Conservation (phyloP, 2,888 invertebrate genomes). For the Molanna angustata region DNA sequence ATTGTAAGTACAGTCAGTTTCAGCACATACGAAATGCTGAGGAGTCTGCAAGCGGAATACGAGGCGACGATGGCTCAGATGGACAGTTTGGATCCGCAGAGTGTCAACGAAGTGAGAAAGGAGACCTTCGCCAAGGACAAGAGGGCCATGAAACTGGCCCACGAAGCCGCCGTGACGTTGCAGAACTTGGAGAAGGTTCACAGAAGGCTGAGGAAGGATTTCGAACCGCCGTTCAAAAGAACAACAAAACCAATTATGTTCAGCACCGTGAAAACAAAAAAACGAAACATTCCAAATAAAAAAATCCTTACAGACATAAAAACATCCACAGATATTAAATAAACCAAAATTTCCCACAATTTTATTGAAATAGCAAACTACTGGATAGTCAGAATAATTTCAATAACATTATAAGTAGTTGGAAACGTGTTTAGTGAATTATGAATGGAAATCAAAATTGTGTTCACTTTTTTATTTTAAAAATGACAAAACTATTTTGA, state of each 20-base stretch:
- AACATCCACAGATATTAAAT: too few species aligned
- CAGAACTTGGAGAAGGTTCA: constrained; percentile 50
- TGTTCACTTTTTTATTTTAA: too few species aligned
- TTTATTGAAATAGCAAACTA: neutral
- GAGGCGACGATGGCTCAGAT: constrained; percentile 50
- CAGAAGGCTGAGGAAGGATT: constrained; percentile 45
- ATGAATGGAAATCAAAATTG: too few species aligned
- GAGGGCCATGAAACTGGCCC: constrained; percentile 50
- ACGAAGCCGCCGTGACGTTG: constrained; percentile 58
- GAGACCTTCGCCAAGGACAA: constrained; percentile 53
- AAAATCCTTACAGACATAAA: neutral
- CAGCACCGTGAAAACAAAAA: neutral
- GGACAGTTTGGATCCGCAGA: constrained; percentile 54
- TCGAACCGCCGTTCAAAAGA: constrained; percentile 34
- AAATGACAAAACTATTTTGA: too few species aligned
- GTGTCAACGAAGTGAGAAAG: constrained; percentile 52
- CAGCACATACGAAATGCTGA: constrained; percentile 56
- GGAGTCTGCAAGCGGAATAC: constrained; percentile 57
- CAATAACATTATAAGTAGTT: too few species aligned
- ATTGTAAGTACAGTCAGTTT: constrained; percentile 57
- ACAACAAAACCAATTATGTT: constrained; percentile 15
- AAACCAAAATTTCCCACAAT: neutral
- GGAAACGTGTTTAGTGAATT: too few species aligned
- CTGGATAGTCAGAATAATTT: too few species aligned
- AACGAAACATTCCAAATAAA: neutral